These are phyloP conservation scores for Hemibagrus guttatus DNA, from an alignment of 2,797 vertebrate species.

Conservation along the genomic window DNA sequence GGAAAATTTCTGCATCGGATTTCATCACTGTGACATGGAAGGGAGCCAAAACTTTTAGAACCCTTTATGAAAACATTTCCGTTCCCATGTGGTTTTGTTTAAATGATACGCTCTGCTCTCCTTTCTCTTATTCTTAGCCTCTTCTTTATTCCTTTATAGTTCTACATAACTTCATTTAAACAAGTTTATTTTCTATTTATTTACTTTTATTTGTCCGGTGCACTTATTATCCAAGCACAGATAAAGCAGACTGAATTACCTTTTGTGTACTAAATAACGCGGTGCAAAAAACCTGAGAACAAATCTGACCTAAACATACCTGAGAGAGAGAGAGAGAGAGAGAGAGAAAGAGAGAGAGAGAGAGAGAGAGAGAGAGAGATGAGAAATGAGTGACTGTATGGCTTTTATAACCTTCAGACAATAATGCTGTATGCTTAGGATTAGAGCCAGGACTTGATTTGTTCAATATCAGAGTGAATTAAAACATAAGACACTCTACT, in stretches of 20 bases:
- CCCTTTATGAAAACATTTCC: background rate
- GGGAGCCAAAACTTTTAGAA: background rate
- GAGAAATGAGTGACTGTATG: background rate
- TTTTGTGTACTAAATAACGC: background rate
- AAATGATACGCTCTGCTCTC: background rate
- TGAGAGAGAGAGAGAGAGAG: background rate
- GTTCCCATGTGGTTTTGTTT: slow-evolving; percentile 6
- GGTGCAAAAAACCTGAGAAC: slow-evolving; percentile 13
- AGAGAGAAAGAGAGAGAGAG: background rate
- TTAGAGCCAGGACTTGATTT: background rate
- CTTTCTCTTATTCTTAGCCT: background rate
- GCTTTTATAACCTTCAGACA: background rate
- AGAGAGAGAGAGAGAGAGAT: background rate
- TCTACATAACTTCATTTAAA: background rate
- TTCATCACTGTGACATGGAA: background rate
- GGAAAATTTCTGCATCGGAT: background rate
- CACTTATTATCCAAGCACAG: background rate
- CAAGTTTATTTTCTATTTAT: background rate
- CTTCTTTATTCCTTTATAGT: background rate
- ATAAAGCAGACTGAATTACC: background rate
- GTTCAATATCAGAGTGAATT: slow-evolving; percentile 6
- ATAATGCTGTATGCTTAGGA: background rate
- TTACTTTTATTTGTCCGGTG: background rate
- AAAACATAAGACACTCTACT: background rate
- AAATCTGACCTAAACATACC: background rate